Evolutionary conservation across 2,888 invertebrate genomes (phyloP).

Genomic region (Esperia sulphurella): DNA sequence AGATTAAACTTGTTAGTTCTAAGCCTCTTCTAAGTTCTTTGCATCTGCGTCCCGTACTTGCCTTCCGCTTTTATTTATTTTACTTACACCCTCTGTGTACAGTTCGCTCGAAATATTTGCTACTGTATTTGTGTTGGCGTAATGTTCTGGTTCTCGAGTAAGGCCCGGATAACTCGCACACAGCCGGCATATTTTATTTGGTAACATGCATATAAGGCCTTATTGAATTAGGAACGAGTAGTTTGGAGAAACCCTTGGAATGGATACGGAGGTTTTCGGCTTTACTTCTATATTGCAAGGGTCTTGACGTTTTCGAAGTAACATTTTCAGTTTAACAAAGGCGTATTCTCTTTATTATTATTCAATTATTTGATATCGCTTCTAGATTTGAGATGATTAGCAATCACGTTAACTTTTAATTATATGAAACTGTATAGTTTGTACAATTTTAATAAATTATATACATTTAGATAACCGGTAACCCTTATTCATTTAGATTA

Average conservation of each 20-base stretch:
- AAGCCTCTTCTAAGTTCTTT: not conserved
- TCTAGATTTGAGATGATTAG: too few species aligned
- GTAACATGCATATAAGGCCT: slow-evolving; percentile 16
- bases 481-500: too few species aligned
- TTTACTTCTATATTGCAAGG: not conserved
- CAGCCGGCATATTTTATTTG: slow-evolving; percentile 26
- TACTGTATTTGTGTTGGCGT: slow-evolving; percentile 35
- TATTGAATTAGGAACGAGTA: slow-evolving; percentile 25
- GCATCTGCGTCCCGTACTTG: slow-evolving; percentile 18
- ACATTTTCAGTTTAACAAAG: too few species aligned
- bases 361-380: too few species aligned
- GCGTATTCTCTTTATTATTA: too few species aligned
- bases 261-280: not conserved
- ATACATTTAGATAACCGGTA: too few species aligned
- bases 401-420: too few species aligned
- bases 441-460: too few species aligned
- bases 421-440: too few species aligned
- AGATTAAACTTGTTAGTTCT: too few species aligned
- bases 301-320: not conserved
- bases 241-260: slow-evolving; percentile 4
- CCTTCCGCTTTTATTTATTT: slow-evolving; percentile 42
- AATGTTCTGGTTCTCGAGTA: slow-evolving; percentile 35
- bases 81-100: slow-evolving; percentile 29
- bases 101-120: slow-evolving; percentile 34
- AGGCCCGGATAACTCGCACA: slow-evolving; percentile 20